Evolutionary conservation across 2,113 vertebrate genomes (phyloP).

Genomic region (Leucopsar rothschildi): DNA sequence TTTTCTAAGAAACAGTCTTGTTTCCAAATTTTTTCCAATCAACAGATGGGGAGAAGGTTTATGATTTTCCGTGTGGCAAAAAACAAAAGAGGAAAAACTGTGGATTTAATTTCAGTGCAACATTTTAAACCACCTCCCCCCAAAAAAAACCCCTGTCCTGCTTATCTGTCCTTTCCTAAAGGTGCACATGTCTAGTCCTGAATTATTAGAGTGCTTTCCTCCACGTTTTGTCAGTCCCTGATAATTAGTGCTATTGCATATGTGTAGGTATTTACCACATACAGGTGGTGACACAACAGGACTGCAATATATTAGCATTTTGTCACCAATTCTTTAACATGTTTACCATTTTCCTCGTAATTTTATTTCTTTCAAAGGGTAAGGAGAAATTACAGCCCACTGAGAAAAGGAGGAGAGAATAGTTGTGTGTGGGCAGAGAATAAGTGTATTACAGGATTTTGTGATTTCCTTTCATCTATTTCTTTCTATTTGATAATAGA

Average conservation of each 20-base stretch:
- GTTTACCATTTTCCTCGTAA: slow-evolving; percentile 43
- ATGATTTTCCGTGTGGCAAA: not conserved
- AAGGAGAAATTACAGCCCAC: slow-evolving; percentile 14
- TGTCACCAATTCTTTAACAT: slow-evolving; percentile 21
- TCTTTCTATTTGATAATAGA: slow-evolving; percentile 27
- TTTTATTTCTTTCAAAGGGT: slow-evolving; percentile 34
- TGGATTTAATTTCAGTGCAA: not conserved
- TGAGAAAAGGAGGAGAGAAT: slow-evolving; percentile 8
- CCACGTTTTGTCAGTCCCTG: not conserved
- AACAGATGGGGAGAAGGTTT: not conserved
- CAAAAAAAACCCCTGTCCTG: not conserved
- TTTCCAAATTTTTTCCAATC: not conserved
- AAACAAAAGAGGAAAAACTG: not conserved
- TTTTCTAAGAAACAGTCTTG: not conserved
- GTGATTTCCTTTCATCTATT: slow-evolving; percentile 27
- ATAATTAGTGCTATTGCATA: not conserved
- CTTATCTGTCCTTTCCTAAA: not conserved
- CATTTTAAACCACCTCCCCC: not conserved
- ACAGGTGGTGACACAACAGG: not conserved
- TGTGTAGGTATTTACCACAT: not conserved
- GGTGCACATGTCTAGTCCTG: not conserved
- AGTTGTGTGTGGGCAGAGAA: slow-evolving; percentile 31
- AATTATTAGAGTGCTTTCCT: not conserved
- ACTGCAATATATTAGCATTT: not conserved
- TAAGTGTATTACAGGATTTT: slow-evolving; percentile 13